Percentiles rank a stretch among this genome's conserved stretches.
Conservation (phyloP, 2,797 vertebrate genomes). For the Hapalemur alaotrensis region DNA sequence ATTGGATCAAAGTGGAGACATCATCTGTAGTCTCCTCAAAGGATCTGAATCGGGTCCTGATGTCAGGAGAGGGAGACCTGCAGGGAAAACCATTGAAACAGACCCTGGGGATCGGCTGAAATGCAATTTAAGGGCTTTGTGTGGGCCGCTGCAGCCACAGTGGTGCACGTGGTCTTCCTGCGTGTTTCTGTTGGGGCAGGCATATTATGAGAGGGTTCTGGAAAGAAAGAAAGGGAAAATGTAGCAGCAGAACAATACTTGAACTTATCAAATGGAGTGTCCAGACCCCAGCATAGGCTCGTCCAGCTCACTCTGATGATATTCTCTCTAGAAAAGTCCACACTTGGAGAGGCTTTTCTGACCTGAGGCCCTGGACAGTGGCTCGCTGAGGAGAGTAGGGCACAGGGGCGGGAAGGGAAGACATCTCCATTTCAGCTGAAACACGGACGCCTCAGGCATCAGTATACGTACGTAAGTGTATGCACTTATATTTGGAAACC, state of each 20-base stretch:
- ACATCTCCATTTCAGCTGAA: background rate
- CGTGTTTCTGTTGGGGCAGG: background rate
- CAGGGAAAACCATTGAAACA: background rate
- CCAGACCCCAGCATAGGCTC: fast-evolving
- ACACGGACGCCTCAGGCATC: background rate
- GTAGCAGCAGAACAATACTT: background rate
- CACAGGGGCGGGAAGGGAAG: fast-evolving
- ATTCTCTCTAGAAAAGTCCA: background rate
- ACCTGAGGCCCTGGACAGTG: too few relatives aligned
- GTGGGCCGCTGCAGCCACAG: background rate
- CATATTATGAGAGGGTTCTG: fast-evolving
- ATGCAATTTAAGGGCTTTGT: background rate
- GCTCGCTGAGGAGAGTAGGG: fast-evolving
- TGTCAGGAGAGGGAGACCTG: background rate
- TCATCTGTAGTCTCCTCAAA: background rate
- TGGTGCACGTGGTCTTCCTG: background rate
- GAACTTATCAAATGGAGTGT: background rate
- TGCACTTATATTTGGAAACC: slow-evolving; percentile 21
- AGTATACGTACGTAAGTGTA: fast-evolving
- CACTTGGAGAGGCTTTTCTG: background rate
- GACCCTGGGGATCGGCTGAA: background rate
- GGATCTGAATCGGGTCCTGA: background rate
- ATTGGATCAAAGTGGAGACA: too few relatives aligned
- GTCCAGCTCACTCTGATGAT: fast-evolving
- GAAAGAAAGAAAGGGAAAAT: background rate